Evolutionary conservation across 2,797 vertebrate species (phyloP).

Genomic region (Girardinus metallicus): DNA sequence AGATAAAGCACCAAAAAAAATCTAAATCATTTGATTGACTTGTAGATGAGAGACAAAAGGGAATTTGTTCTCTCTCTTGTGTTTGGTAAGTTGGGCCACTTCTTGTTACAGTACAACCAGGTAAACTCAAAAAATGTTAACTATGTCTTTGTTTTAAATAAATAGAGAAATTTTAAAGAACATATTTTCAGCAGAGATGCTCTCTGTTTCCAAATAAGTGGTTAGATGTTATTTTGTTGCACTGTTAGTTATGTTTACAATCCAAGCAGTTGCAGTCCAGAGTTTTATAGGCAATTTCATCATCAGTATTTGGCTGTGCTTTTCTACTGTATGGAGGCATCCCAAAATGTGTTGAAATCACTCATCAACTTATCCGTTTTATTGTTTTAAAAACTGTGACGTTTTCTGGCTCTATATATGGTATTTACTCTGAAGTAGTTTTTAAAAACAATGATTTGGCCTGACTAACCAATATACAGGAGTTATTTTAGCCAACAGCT

Average conservation of each 20-base stretch:
- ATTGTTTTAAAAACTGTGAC: neutral
- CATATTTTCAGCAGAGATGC: neutral
- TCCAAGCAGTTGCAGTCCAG: neutral
- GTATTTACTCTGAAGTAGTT: neutral
- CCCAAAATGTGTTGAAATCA: neutral
- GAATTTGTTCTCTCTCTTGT: slow-evolving; percentile 66
- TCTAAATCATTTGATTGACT: slow-evolving; percentile 71
- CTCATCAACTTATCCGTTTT: neutral
- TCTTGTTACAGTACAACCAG: slow-evolving; percentile 17
- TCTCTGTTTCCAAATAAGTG: neutral
- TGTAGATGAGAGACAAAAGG: slow-evolving; percentile 41
- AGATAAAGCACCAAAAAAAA: slow-evolving; percentile 69
- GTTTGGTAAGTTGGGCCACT: slow-evolving; percentile 50
- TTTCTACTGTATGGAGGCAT: neutral
- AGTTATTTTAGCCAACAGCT: slow-evolving; percentile 1
- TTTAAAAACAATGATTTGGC: neutral
- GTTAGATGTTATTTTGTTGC: neutral
- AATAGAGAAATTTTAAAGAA: neutral
- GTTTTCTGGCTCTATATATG: neutral
- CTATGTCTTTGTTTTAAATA: neutral
- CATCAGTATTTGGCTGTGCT: neutral
- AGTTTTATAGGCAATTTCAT: neutral
- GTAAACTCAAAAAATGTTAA: neutral
- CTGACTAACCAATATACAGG: neutral
- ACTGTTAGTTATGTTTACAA: neutral